Percentiles rank a stretch among this genome's conserved stretches.
Conservation (phyloP, 1,140 invertebrate genomes). For the Epicauta chinensis region DNA sequence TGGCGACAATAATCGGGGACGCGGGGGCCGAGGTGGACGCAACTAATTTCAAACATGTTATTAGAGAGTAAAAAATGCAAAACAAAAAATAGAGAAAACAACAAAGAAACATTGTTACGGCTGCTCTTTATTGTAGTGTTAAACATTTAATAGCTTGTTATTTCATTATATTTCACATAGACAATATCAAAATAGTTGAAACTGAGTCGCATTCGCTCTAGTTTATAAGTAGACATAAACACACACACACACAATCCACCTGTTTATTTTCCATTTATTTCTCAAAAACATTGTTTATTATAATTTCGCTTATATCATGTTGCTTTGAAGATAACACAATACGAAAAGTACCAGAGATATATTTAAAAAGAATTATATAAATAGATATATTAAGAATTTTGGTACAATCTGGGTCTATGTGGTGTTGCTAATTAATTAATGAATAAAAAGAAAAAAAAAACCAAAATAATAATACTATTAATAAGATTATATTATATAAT, state of each 20-base stretch:
- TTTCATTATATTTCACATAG: constrained; percentile 25
- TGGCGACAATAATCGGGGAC: constrained; percentile 33
- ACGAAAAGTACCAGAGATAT: no score
- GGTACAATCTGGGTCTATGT: constrained; percentile 10
- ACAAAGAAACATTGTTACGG: constrained; percentile 24
- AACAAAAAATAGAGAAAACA: no score
- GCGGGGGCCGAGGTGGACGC: constrained; percentile 33
- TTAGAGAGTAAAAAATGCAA: constrained; percentile 10
- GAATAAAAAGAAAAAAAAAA: no score
- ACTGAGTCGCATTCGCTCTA: constrained; percentile 20
- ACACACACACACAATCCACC: constrained; percentile 10
- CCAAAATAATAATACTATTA: neutral
- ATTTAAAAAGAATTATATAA: no score
- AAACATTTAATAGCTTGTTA: constrained; percentile 28
- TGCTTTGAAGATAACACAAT: constrained; percentile 6
- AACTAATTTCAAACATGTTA: constrained; percentile 28
- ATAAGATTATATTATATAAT: constrained; percentile 14
- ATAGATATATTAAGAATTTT: no score
- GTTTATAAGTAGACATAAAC: no score
- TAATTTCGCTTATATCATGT: constrained; percentile 17
- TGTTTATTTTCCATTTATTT: constrained; percentile 12
- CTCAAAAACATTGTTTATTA: constrained; percentile 10
- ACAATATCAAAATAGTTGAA: constrained; percentile 24
- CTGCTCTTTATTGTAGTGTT: constrained; percentile 29
- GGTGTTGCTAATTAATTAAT: constrained; percentile 15